Evolutionary conservation across 2,888 invertebrate species (phyloP).

Genomic region (Ligdia adustata): DNA sequence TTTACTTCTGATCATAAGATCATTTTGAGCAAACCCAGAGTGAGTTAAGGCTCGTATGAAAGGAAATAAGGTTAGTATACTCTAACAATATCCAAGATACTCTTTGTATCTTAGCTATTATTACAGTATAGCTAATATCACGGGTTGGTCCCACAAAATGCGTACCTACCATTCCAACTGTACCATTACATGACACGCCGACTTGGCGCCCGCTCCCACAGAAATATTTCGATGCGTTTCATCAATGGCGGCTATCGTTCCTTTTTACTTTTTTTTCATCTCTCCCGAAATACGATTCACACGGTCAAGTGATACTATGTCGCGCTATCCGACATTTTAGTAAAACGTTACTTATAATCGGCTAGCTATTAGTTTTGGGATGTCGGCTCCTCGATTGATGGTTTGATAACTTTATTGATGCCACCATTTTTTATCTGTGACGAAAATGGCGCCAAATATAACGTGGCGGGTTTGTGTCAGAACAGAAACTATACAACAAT

Average conservation of each 20-base stretch:
- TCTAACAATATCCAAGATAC: no score
- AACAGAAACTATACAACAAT: no score
- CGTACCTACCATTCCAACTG: constrained; percentile 5
- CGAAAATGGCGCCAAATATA: constrained; percentile 40
- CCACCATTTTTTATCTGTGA: constrained; percentile 38
- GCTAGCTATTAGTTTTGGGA: constrained; percentile 53
- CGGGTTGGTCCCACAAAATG: constrained; percentile 1
- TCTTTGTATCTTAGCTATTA: no score
- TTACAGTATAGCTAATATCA: no score
- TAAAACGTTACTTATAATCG: constrained; percentile 46
- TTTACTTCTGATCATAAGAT: no score
- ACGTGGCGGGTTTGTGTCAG: constrained; percentile 10
- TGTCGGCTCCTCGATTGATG: constrained; percentile 55
- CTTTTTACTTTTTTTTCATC: constrained; percentile 26
- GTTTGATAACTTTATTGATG: constrained; percentile 42
- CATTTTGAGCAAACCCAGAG: no score
- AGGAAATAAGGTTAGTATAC: no score
- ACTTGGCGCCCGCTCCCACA: constrained; percentile 64
- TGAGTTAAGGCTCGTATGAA: no score
- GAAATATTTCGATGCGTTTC: constrained; percentile 62
- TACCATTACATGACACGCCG: constrained; percentile 49
- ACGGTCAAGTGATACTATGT: constrained; percentile 64
- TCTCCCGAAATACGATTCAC: constrained; percentile 58
- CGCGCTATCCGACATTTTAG: constrained; percentile 49
- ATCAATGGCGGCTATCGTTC: constrained; percentile 58